Base-by-base conservation (phyloP, 1,140 invertebrate species). In the Mesaphorura yosii region DNA sequence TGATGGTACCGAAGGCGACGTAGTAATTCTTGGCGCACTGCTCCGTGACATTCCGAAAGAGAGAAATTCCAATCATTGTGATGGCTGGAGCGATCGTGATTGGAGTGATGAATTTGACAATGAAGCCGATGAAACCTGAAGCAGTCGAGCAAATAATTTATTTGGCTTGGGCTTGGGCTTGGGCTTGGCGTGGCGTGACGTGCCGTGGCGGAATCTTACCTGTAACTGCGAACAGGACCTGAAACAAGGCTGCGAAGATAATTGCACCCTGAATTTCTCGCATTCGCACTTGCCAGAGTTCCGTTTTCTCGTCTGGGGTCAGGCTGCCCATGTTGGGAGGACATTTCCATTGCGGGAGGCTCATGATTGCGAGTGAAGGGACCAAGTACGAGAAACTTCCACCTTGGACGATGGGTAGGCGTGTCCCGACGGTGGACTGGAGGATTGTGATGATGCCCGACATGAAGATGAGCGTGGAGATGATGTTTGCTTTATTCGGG, bases 361-460 rank as follows among this genome's bases (percentile, higher is more conserved):
- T 76, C 2, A 92, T 70, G 62, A 92, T 85, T 1, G 87, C 84
- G n/a, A 90, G 66, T 1, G 84, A 85, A 0, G 87, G 86, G 3
- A 86, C 83, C 15, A 58, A 17, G 27, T 29, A 54, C 12, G 41
- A 14, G 19, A 46, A 45, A 19, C 31, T 39, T 28, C 50, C 46
- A 3, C 88, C 87, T 69, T 83, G 80, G 28, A 48, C 50, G n/a
- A 58, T 48, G 0, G 49, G 49, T 10, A 52, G 29, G n/a, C 49
- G 31, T 19, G 49, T 52, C 5, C 55, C 49, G 0, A 83, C 86
- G 52, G 90, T 85, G 20, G 91, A 82, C 63, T 87, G 76, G 1
- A 90, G 55, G 57, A 84, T 78, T 0, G 88, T 91, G 2, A 86
- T 78, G 0, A 92, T 67, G 14, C 87, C 88, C 23, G 85, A 86